phyloP scores from a whole-genome alignment of 2,888 invertebrate genomes.

The Cyrtodaria siliqua region DNA sequence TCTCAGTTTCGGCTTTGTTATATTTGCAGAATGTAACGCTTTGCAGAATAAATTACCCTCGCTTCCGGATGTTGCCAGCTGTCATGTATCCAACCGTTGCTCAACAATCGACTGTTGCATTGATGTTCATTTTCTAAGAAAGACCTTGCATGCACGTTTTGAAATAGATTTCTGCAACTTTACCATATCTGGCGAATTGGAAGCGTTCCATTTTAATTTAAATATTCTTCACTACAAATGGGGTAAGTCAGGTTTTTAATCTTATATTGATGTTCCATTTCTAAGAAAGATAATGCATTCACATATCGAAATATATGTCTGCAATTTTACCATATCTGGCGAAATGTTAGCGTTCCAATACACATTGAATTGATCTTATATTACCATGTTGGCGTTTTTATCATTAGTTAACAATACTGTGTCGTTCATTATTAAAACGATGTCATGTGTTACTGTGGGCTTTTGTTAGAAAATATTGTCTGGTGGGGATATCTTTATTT shows the following conservation, averaged over 20 bases:
- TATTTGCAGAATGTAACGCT: conserved; percentile 5
- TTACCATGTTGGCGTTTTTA: no score
- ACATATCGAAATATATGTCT: not conserved
- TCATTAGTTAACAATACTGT: no score
- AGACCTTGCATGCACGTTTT: conserved; percentile 12
- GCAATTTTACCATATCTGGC: no score
- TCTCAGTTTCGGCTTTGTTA: not conserved
- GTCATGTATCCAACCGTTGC: conserved; percentile 36
- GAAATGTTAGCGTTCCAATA: no score
- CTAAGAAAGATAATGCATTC: not conserved
- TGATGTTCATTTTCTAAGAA: conserved; percentile 36
- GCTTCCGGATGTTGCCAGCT: conserved; percentile 41
- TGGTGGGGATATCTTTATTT: no score
- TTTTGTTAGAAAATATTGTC: no score
- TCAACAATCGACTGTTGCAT: conserved; percentile 51
- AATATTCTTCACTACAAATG: conserved; percentile 50
- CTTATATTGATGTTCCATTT: not conserved
- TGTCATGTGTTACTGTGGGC: no score
- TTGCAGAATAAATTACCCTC: not conserved
- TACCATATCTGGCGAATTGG: conserved; percentile 47
- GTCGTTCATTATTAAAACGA: no score
- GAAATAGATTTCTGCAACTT: conserved; percentile 42
- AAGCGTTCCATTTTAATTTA: conserved; percentile 41
- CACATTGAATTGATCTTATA: no score
- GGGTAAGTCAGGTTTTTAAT: conserved; percentile 42